Conservation (phyloP, 1,140 invertebrate genomes). For the Papilio dardanus region DNA sequence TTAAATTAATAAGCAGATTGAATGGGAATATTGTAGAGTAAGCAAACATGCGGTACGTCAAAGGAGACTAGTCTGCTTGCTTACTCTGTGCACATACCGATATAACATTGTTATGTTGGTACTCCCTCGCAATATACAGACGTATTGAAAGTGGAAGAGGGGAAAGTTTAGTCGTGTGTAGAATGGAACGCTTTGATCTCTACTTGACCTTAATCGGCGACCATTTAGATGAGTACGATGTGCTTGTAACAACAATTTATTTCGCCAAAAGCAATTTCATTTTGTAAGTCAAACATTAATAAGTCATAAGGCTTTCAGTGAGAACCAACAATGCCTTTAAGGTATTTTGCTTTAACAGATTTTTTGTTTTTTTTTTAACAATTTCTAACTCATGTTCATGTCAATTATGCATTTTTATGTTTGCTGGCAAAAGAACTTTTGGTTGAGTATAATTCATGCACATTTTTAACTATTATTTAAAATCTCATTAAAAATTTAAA, state of each 20-base stretch:
- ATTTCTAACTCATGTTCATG: not conserved
- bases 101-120: conserved; percentile 23
- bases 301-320: not conserved
- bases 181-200: conserved; percentile 32
- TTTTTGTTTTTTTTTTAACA: not conserved
- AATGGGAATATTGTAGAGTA: conserved; percentile 9
- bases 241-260: conserved; percentile 23
- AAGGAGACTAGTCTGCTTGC: not conserved
- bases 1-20: conserved; percentile 19
- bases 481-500: too few species aligned
- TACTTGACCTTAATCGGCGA: conserved; percentile 27
- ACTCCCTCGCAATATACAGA: not conserved
- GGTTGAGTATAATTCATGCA: too few species aligned
- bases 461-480: too few species aligned
- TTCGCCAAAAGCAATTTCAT: conserved; percentile 33
- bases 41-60: conserved; percentile 8
- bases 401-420: too few species aligned
- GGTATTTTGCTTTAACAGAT: not conserved
- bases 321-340: not conserved
- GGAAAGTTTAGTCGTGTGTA: conserved; percentile 28
- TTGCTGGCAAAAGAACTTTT: too few species aligned
- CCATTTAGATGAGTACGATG: conserved; percentile 18
- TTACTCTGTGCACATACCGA: not conserved
- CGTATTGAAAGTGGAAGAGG: conserved; percentile 29
- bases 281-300: conserved; percentile 19